Evolutionary conservation across 2,113 vertebrate genomes (phyloP).

Genomic region (Oncorhynchus mykiss): DNA sequence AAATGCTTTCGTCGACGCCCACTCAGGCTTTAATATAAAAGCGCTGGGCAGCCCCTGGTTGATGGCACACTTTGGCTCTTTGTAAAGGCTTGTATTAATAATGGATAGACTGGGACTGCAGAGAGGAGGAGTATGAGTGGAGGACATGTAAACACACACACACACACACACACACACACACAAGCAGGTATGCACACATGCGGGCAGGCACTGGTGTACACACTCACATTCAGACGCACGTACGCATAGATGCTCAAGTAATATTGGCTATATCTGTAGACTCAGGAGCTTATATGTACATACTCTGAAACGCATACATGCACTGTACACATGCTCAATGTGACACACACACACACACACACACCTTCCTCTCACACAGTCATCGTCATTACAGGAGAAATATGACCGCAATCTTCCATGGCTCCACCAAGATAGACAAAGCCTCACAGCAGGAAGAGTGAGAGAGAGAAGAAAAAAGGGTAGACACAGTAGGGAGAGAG

Average conservation of each 20-base stretch:
- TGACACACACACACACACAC: slow-evolving; percentile 6
- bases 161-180: slow-evolving; percentile 8
- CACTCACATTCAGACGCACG: background rate
- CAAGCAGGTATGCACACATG: background rate
- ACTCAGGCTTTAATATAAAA: background rate
- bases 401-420: slow-evolving; percentile 34
- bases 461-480: background rate
- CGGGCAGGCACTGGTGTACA: slow-evolving; percentile 19
- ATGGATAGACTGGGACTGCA: slow-evolving; percentile 66
- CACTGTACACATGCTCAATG: background rate
- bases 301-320: slow-evolving; percentile 1
- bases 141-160: slow-evolving; percentile 28
- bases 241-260: background rate
- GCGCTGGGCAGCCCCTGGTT: background rate
- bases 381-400: slow-evolving; percentile 15
- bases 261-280: background rate
- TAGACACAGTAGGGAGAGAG: background rate
- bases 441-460: background rate
- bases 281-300: slow-evolving; percentile 1
- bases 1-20: slow-evolving; percentile 6
- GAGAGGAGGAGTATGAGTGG: slow-evolving; percentile 52
- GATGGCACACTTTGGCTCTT: slow-evolving; percentile 49
- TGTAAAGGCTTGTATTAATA: slow-evolving; percentile 60
- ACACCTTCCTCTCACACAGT: background rate
- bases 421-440: slow-evolving; percentile 22